These are phyloP conservation scores for Leptura quadrifasciata DNA, from an alignment of 2,888 invertebrate genomes.

Conservation along the genomic window DNA sequence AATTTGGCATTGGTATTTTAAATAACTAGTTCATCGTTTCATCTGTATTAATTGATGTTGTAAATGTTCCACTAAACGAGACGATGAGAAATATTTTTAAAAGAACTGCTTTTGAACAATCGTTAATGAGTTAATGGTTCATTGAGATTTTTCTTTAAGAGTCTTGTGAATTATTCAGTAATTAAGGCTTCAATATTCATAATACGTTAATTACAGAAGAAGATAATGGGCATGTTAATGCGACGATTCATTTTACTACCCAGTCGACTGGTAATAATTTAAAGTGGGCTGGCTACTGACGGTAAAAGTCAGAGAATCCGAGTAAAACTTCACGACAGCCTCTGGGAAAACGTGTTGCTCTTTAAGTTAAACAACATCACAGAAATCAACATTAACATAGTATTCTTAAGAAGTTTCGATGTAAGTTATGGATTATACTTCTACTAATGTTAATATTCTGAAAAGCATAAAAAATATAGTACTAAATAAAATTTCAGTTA, in stretches of 20 bases:
- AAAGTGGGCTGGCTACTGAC: conserved; percentile 14
- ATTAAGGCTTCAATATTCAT: conserved; percentile 60
- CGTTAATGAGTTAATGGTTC: conserved; percentile 30
- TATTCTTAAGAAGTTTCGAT: too few relatives aligned
- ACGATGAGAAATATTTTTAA: conserved; percentile 2
- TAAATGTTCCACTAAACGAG: conserved; percentile 11
- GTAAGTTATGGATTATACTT: too few relatives aligned
- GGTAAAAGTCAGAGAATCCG: conserved; percentile 12
- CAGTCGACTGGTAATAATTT: conserved; percentile 16
- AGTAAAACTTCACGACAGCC: neutral
- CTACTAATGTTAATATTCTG: too few relatives aligned
- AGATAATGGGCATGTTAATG: conserved; percentile 61
- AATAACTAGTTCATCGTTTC: neutral
- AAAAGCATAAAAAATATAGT: neutral
- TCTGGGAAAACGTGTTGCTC: conserved; percentile 4
- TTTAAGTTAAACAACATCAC: neutral
- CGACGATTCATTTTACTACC: conserved; percentile 52
- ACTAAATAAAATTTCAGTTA: neutral
- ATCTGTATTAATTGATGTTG: conserved; percentile 3
- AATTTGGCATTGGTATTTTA: too few relatives aligned
- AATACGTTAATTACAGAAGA: conserved; percentile 60
- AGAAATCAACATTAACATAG: neutral
- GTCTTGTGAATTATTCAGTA: conserved; percentile 56
- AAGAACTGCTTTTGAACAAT: conserved; percentile 7
- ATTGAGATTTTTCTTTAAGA: conserved; percentile 20